These are phyloP conservation scores for Pyralis farinalis DNA, from an alignment of 2,888 invertebrate genomes.

Conservation along the genomic window DNA sequence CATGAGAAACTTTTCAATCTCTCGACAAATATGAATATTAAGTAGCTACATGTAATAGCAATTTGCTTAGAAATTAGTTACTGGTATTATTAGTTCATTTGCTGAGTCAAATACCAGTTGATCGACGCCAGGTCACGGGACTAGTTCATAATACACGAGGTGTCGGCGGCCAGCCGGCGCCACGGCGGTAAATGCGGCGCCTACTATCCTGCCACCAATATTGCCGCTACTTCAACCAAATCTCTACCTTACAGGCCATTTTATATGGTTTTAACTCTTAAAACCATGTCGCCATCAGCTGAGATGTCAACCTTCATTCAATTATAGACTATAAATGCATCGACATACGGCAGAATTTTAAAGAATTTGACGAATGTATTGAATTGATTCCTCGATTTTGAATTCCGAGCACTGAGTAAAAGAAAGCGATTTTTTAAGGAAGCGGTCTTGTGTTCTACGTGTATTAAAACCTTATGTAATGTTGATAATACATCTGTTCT, in stretches of 20 bases:
- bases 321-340: constrained; percentile 32
- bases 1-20: constrained; percentile 13
- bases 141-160: constrained; percentile 80
- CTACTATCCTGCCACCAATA: constrained; percentile 68
- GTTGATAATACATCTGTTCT: constrained; percentile 9
- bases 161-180: constrained; percentile 78
- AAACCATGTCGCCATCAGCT: constrained; percentile 33
- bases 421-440: constrained; percentile 75
- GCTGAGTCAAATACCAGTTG: constrained; percentile 72
- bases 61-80: constrained; percentile 59
- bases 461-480: constrained; percentile 54
- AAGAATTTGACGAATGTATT: constrained; percentile 26
- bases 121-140: constrained; percentile 76
- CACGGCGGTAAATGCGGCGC: constrained; percentile 73
- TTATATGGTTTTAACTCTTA: constrained; percentile 23
- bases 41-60: constrained; percentile 38
- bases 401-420: constrained; percentile 69
- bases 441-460: constrained; percentile 50
- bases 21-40: constrained; percentile 30
- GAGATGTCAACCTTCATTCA: constrained; percentile 28
- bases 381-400: constrained; percentile 68
- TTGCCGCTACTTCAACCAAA: constrained; percentile 24
- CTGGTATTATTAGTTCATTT: constrained; percentile 51
- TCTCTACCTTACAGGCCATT: constrained; percentile 22
- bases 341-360: constrained; percentile 24